These are phyloP conservation scores for Drosophila affinis DNA, from an alignment of 2,888 invertebrate species.

Conservation along the genomic window DNA sequence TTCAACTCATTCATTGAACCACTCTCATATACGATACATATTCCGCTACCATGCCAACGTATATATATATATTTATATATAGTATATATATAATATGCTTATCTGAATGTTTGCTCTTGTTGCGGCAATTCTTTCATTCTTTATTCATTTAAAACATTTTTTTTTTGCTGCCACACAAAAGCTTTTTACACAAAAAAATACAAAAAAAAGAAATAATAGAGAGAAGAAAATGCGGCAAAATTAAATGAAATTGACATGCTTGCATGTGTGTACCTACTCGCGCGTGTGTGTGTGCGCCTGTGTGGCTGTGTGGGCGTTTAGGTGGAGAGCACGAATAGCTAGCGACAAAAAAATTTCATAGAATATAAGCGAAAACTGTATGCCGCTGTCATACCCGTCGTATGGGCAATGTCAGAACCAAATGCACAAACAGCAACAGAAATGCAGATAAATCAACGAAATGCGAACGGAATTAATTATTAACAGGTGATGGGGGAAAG, in stretches of 20 bases:
- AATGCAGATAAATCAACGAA: not conserved
- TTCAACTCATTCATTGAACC: conserved; percentile 41
- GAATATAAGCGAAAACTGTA: conserved; percentile 15
- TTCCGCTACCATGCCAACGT: conserved; percentile 10
- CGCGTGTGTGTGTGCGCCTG: not conserved
- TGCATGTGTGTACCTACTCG: conserved; percentile 11
- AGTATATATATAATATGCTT: conserved; percentile 26
- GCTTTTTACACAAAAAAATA: conserved; percentile 27
- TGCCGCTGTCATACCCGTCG: conserved; percentile 28
- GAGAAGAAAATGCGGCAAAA: conserved; percentile 54
- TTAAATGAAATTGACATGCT: conserved; percentile 69
- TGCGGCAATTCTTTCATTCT: conserved; percentile 47
- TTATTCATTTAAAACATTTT: conserved; percentile 60
- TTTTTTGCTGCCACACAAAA: conserved; percentile 48
- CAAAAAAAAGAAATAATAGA: conserved; percentile 33
- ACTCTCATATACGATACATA: conserved; percentile 16
- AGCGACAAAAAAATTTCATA: conserved; percentile 32
- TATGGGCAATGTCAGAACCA: conserved; percentile 34
- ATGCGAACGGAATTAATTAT: conserved; percentile 8
- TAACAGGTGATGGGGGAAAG: not conserved
- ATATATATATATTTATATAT: conserved; percentile 17
- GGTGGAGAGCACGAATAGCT: conserved; percentile 22
- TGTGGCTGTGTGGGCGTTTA: conserved; percentile 17
- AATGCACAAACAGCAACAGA: conserved; percentile 8
- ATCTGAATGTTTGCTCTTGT: conserved; percentile 26